These are phyloP conservation scores for Orthosia gracilis DNA, from an alignment of 2,888 invertebrate genomes.

Conservation along the genomic window DNA sequence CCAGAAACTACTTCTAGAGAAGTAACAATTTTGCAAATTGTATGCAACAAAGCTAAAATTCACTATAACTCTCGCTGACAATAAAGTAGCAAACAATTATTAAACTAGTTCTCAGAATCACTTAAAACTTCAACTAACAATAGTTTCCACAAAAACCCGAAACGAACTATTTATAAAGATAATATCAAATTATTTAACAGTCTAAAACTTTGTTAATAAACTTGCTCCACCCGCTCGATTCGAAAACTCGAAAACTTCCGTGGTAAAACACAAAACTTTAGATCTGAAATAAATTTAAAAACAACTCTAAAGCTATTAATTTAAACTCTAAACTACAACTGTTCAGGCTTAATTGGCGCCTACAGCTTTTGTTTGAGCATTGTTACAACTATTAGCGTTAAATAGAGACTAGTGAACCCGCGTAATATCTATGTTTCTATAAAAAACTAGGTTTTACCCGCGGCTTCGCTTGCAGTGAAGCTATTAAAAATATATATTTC, in stretches of 20 bases:
- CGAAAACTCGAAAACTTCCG: conserved; percentile 43
- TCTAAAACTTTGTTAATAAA: conserved; percentile 38
- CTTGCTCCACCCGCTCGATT: conserved; percentile 28
- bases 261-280: conserved; percentile 58
- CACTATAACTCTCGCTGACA: neutral
- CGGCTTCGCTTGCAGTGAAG: no score
- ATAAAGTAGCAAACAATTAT: neutral
- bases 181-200: conserved; percentile 32
- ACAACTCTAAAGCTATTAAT: conserved; percentile 55
- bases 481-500: no score
- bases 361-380: conserved; percentile 44
- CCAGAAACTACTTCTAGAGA: no score
- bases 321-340: conserved; percentile 56
- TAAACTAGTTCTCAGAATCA: neutral
- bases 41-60: neutral
- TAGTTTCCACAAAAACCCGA: neutral
- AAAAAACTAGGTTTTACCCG: no score
- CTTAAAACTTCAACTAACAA: neutral
- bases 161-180: conserved; percentile 6
- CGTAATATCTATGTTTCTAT: neutral
- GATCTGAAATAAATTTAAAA: conserved; percentile 66
- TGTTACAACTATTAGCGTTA: conserved; percentile 27
- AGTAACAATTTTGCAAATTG: neutral
- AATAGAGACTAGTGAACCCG: conserved; percentile 15
- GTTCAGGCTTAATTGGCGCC: conserved; percentile 54